phyloP scores from a whole-genome alignment of 2,888 invertebrate species.

The Noctua janthina region DNA sequence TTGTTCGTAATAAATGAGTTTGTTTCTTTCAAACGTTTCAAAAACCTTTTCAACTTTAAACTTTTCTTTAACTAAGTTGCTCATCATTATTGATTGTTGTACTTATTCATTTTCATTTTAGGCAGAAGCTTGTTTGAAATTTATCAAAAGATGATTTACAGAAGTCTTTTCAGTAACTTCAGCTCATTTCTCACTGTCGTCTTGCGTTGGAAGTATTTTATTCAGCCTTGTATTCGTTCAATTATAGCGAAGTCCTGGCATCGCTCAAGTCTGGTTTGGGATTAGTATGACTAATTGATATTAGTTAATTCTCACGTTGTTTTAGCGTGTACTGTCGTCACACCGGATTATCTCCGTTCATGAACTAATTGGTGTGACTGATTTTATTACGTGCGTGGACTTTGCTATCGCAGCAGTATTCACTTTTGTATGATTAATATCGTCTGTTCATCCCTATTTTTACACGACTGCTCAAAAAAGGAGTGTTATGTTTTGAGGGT shows the following conservation, averaged over 20 bases:
- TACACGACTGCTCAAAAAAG: not conserved
- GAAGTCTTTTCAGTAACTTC: constrained; percentile 45
- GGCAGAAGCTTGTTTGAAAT: constrained; percentile 42
- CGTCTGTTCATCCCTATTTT: not conserved
- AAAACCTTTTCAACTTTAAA: constrained; percentile 29
- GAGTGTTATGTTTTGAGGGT: not conserved
- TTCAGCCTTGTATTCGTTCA: constrained; percentile 28
- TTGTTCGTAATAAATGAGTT: constrained; percentile 20
- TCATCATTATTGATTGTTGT: constrained; percentile 51
- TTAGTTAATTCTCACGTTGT: constrained; percentile 42
- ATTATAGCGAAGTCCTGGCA: constrained; percentile 30
- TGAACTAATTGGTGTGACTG: constrained; percentile 30
- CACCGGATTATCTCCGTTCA: constrained; percentile 25
- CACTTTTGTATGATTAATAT: not conserved
- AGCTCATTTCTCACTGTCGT: constrained; percentile 54
- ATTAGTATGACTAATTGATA: constrained; percentile 48
- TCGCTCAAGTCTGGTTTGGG: constrained; percentile 14
- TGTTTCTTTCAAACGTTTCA: constrained; percentile 31
- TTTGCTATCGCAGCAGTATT: not conserved
- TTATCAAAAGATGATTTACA: constrained; percentile 49
- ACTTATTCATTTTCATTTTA: constrained; percentile 46
- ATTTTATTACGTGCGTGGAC: constrained; percentile 39
- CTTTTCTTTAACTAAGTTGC: constrained; percentile 37
- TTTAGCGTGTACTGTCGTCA: constrained; percentile 18
- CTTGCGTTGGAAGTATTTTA: constrained; percentile 43